Evolutionary conservation across 2,888 invertebrate genomes (phyloP).

Genomic region (Himalopsyche kuldschensis): DNA sequence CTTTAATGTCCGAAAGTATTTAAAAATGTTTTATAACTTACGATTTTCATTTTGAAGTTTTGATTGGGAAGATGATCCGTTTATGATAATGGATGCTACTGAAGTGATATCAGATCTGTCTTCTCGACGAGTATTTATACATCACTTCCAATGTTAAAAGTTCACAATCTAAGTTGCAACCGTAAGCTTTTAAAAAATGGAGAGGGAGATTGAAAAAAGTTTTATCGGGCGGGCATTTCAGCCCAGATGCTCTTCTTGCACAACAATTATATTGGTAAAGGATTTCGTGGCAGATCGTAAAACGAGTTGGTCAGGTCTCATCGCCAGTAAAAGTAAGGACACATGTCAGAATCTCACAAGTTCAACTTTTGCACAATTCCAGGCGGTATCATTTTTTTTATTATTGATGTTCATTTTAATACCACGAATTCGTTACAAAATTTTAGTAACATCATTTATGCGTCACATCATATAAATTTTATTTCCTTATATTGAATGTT

Average conservation of each 20-base stretch:
- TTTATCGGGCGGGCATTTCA: background rate
- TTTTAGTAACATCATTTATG: background rate
- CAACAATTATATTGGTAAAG: background rate
- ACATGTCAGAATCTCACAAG: background rate
- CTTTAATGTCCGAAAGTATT: background rate
- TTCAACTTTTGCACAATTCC: background rate
- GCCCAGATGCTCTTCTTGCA: background rate
- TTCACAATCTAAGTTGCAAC: background rate
- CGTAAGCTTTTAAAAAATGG: background rate
- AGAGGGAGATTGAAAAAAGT: background rate
- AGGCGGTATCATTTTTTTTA: background rate
- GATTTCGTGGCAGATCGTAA: background rate
- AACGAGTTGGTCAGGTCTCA: background rate
- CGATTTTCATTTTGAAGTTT: background rate
- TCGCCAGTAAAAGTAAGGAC: slow-evolving; percentile 1
- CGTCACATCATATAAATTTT: no score
- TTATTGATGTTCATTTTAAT: background rate
- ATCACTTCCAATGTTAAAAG: background rate
- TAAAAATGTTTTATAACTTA: background rate
- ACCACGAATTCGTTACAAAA: background rate
- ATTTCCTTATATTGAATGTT: no score
- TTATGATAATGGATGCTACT: background rate
- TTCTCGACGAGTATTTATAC: background rate
- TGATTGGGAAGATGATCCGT: background rate
- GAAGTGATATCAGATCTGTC: background rate